A percentile compares a stretch with the other conserved stretches of the same genome.
These are phyloP conservation scores for Campoplex capitator DNA, from an alignment of 2,888 invertebrate genomes.

Conservation along the genomic window DNA sequence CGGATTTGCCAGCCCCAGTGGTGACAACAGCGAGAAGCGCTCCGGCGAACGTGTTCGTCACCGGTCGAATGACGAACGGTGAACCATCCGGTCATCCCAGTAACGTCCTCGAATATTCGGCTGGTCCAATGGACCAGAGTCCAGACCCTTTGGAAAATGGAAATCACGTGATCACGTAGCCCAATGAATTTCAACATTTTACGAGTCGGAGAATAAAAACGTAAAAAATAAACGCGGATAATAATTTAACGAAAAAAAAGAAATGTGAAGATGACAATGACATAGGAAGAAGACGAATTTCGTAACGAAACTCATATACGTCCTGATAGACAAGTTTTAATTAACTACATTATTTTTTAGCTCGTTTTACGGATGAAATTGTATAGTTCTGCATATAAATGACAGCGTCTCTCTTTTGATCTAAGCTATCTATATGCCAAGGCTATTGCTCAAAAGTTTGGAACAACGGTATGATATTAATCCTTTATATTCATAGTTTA, in stretches of 20 bases:
- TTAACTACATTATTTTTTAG: constrained; percentile 59
- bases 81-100: constrained; percentile 73
- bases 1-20: constrained; percentile 70
- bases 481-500: neutral
- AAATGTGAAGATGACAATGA: constrained; percentile 48
- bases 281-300: constrained; percentile 19
- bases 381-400: constrained; percentile 50
- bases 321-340: constrained; percentile 47
- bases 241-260: constrained; percentile 19
- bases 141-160: constrained; percentile 74
- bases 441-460: neutral
- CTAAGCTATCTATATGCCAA: constrained; percentile 29
- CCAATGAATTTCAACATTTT: constrained; percentile 27
- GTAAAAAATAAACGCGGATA: constrained; percentile 17
- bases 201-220: constrained; percentile 27
- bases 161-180: constrained; percentile 75
- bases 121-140: constrained; percentile 70
- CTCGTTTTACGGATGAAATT: constrained; percentile 46
- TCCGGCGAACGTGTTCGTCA: constrained; percentile 72
- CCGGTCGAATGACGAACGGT: constrained; percentile 72
- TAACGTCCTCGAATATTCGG: constrained; percentile 70
- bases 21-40: constrained; percentile 73
- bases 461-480: neutral
- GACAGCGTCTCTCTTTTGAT: constrained; percentile 39
- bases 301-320: constrained; percentile 46